Percentiles rank a stretch among this genome's conserved stretches.
Evolutionary conservation across 2,113 vertebrate species (phyloP).

Genomic region (Crotophaga sulcirostris): DNA sequence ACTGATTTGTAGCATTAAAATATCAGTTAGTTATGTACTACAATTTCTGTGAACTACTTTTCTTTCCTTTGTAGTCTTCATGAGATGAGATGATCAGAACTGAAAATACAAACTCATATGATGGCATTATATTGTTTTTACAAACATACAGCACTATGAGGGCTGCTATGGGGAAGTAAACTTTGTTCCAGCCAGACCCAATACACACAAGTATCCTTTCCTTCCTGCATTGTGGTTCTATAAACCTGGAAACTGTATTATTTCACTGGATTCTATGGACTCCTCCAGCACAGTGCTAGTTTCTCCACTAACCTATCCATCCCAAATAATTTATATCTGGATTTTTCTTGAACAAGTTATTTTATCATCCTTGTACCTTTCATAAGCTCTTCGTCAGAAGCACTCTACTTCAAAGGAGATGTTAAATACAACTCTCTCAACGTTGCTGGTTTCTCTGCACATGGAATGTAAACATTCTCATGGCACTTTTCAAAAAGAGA

Average conservation of each 20-base stretch:
- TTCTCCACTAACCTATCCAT: not conserved
- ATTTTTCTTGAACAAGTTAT: not conserved
- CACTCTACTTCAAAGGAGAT: not conserved
- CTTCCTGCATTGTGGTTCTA: not conserved
- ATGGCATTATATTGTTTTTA: not conserved
- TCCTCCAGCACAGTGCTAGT: not conserved
- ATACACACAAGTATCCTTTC: not conserved
- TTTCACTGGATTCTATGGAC: not conserved
- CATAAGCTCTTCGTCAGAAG: not conserved
- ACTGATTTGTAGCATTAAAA: not conserved
- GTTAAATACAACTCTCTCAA: not conserved
- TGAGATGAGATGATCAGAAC: not conserved
- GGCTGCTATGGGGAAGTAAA: not conserved
- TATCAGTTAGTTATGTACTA: not conserved
- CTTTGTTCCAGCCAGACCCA: not conserved
- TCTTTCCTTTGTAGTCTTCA: not conserved
- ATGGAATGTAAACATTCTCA: not conserved
- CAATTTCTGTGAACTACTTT: not conserved
- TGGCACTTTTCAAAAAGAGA: not conserved
- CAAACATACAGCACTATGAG: not conserved
- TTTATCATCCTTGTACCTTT: not conserved
- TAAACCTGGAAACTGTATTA: not conserved
- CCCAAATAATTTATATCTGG: not conserved
- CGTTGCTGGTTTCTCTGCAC: not conserved
- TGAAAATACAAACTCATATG: not conserved